phyloP scores from a whole-genome alignment of 2,797 vertebrate species.

The Knipowitschia caucasica region DNA sequence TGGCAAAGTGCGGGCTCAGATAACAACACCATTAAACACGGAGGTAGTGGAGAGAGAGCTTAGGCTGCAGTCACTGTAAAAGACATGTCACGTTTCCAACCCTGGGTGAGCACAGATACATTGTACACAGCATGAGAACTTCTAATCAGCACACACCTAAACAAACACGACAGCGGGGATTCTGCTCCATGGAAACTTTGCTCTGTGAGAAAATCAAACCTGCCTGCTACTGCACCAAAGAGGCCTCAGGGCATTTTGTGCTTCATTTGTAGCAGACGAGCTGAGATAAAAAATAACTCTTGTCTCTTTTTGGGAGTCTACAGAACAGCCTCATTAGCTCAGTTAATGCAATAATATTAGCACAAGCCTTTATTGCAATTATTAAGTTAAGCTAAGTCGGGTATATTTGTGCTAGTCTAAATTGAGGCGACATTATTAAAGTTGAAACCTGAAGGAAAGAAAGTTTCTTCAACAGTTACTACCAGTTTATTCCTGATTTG shows the following conservation, averaged over 20 bases:
- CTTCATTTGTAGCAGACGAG: slow-evolving; percentile 56
- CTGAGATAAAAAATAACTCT: slow-evolving; percentile 44
- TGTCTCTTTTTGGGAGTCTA: slow-evolving; percentile 45
- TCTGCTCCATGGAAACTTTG: slow-evolving; percentile 68
- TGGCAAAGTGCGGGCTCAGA: slow-evolving; percentile 48
- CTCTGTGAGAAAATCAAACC: slow-evolving; percentile 81
- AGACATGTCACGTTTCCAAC: slow-evolving; percentile 72
- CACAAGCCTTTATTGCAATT: slow-evolving; percentile 43
- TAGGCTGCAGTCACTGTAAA: slow-evolving; percentile 63
- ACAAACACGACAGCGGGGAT: slow-evolving; percentile 78
- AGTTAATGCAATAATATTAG: slow-evolving; percentile 50
- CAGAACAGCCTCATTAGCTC: slow-evolving; percentile 50
- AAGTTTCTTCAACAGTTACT: neutral
- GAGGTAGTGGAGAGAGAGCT: slow-evolving; percentile 36
- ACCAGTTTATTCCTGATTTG: no score
- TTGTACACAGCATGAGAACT: slow-evolving; percentile 78
- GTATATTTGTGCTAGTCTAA: neutral
- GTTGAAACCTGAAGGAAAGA: neutral
- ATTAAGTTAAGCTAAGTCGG: slow-evolving; percentile 8
- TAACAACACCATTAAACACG: slow-evolving; percentile 65
- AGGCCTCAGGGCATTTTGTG: slow-evolving; percentile 51
- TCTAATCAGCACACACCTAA: slow-evolving; percentile 83
- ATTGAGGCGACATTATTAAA: neutral
- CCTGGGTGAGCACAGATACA: slow-evolving; percentile 60
- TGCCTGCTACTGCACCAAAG: slow-evolving; percentile 64